Evolutionary conservation across 35 echinoderm and acorn worm species (phyloP).

Genomic region (Hemicentrotus pulcherrimus): DNA sequence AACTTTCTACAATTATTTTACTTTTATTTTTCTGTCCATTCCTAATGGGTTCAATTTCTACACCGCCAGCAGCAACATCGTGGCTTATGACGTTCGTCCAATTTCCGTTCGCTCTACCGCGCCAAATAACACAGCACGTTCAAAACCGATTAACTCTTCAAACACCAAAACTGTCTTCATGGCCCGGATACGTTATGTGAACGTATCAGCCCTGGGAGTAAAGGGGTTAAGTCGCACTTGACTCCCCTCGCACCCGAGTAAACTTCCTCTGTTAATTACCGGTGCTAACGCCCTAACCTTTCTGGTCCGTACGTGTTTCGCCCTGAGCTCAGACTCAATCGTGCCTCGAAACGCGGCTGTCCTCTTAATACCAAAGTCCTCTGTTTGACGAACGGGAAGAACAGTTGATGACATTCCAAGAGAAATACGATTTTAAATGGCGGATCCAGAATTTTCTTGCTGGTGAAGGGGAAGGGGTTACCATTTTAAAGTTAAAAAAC

Average conservation of each 20-base stretch:
- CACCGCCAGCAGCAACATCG: background rate
- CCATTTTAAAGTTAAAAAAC: too few species aligned
- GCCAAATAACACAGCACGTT: background rate
- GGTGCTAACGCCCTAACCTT: background rate
- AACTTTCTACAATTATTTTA: background rate
- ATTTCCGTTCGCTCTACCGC: background rate
- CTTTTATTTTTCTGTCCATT: background rate
- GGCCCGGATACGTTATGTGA: background rate
- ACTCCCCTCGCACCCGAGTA: background rate
- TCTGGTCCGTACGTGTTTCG: background rate
- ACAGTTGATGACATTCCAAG: background rate
- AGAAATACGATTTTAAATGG: too few species aligned
- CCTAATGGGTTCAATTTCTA: background rate
- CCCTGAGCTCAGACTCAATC: background rate
- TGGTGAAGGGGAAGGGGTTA: too few species aligned
- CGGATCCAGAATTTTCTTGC: too few species aligned
- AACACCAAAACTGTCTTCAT: background rate
- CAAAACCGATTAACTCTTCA: background rate
- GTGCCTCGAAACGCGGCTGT: background rate
- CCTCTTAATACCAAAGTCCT: background rate
- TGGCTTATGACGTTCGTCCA: background rate
- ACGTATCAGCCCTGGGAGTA: background rate
- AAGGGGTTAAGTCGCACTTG: background rate
- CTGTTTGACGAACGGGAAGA: background rate
- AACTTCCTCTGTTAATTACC: background rate